Evolutionary conservation across 2,113 vertebrate genomes (phyloP).

Genomic region (Vimba vimba): DNA sequence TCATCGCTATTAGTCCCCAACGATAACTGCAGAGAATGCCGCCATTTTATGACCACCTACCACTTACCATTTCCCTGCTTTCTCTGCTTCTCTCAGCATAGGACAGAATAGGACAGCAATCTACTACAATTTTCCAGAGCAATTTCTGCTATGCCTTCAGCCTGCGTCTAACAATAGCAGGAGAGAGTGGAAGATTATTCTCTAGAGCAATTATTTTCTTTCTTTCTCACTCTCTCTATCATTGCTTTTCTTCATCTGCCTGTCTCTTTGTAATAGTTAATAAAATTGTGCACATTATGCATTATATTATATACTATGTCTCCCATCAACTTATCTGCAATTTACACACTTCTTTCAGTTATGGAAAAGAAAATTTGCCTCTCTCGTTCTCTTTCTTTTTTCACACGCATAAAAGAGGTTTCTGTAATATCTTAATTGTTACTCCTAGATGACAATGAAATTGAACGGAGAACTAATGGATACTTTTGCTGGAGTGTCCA

Average conservation of each 20-base stretch:
- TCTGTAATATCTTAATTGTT: background rate
- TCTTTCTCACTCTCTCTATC: background rate
- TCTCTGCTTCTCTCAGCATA: conserved; percentile 51
- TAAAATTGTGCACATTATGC: background rate
- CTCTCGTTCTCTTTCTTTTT: background rate
- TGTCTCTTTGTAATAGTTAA: conserved; percentile 27
- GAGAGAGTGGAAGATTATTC: conserved; percentile 40
- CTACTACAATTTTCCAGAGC: conserved; percentile 64
- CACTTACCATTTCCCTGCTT: conserved; percentile 41
- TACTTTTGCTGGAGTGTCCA: background rate
- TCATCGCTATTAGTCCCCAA: conserved; percentile 28
- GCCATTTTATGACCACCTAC: conserved; percentile 46
- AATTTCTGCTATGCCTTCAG: conserved; percentile 65
- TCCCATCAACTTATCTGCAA: conserved; percentile 2
- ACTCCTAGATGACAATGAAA: background rate
- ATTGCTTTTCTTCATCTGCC: background rate
- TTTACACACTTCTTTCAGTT: conserved; percentile 8
- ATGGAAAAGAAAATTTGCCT: background rate
- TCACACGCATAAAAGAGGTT: background rate
- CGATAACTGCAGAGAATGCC: conserved; percentile 32
- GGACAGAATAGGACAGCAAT: conserved; percentile 53
- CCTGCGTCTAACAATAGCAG: conserved; percentile 40
- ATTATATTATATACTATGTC: background rate
- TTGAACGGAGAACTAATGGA: background rate
- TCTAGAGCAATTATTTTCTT: conserved; percentile 28